Conservation (phyloP, 2,797 vertebrate species). For the Dicrostonyx torquatus region DNA sequence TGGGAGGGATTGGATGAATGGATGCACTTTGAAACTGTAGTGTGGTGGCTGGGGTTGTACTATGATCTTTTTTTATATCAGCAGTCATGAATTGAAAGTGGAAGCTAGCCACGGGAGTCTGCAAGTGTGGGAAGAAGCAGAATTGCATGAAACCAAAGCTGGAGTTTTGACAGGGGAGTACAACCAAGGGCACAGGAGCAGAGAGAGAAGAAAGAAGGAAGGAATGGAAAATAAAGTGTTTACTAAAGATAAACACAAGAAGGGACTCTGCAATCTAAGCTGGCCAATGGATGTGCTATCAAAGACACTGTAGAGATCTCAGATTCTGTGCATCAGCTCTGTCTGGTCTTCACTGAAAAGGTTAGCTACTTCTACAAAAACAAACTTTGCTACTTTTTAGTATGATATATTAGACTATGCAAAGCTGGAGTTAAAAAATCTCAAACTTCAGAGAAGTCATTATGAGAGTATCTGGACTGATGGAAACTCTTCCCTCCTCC, state of each 20-base stretch:
- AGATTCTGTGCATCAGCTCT: background rate
- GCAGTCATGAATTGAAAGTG: constrained; percentile 4
- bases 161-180: background rate
- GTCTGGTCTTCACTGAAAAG: constrained; percentile 7
- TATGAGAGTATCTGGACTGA: background rate
- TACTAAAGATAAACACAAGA: background rate
- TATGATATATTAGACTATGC: background rate
- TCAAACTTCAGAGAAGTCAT: background rate
- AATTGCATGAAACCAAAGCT: background rate
- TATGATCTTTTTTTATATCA: background rate
- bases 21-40: background rate
- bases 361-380: background rate
- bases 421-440: constrained; percentile 1
- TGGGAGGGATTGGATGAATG: background rate
- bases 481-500: background rate
- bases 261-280: background rate
- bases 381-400: background rate
- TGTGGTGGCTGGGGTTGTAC: background rate
- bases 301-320: background rate
- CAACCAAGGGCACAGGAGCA: background rate
- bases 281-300: no score
- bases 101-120: background rate
- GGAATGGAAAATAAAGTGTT: background rate
- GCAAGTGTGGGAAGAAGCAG: background rate
- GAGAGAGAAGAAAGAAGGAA: background rate